phyloP scores from a whole-genome alignment of 2,797 vertebrate genomes.

The Oreochromis mossambicus region DNA sequence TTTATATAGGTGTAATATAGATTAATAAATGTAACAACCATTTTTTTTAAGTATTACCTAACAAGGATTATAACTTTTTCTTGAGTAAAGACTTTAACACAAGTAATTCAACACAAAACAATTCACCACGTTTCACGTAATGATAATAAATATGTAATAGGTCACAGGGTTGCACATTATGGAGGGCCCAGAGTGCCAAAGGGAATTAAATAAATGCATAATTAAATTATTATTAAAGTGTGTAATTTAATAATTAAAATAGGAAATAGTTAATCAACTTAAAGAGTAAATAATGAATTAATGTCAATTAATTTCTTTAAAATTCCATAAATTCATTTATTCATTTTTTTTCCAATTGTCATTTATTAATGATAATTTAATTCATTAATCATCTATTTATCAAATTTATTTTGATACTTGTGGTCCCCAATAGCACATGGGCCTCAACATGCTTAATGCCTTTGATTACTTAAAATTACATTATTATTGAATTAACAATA shows the following conservation, averaged over 20 bases:
- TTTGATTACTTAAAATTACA: neutral
- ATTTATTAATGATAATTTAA: neutral
- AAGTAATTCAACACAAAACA: neutral
- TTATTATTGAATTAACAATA: neutral
- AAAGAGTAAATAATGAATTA: neutral
- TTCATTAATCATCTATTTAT: neutral
- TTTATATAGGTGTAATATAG: neutral
- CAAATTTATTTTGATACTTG: neutral
- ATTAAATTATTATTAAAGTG: neutral
- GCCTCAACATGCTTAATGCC: neutral
- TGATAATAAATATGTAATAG: neutral
- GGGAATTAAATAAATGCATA: neutral
- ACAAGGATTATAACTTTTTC: neutral
- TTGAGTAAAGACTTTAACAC: neutral
- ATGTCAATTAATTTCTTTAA: neutral
- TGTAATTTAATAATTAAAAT: neutral
- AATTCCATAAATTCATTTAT: neutral
- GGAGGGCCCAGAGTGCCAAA: neutral
- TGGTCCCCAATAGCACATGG: neutral
- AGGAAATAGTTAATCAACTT: neutral
- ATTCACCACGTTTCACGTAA: neutral
- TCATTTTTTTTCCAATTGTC: accelerated
- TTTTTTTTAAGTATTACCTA: neutral
- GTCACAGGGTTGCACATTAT: neutral
- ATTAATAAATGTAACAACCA: neutral